Percentiles rank a stretch among this genome's conserved stretches.
Conservation (phyloP, 2,888 invertebrate species). For the Andrena bicolor region DNA sequence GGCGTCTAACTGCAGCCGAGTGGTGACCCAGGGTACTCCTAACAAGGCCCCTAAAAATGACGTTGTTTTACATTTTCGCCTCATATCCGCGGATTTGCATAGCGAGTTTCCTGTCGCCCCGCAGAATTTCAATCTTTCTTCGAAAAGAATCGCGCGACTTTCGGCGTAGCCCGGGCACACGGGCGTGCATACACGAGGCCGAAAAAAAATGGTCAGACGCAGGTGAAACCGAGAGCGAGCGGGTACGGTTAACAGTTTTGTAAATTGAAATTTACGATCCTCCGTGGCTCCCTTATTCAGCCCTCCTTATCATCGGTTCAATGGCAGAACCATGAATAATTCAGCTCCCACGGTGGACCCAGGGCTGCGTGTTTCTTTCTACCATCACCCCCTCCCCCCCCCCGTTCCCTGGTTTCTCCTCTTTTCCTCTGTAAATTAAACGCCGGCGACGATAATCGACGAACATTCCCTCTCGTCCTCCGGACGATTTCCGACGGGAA, state of each 20-base stretch:
- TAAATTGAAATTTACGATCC: slow-evolving; percentile 81
- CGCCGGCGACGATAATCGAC: slow-evolving; percentile 58
- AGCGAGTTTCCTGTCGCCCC: no score
- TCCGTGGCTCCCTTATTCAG: slow-evolving; percentile 47
- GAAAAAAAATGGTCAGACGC: slow-evolving; percentile 63
- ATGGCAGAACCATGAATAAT: slow-evolving; percentile 78
- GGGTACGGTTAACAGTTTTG: slow-evolving; percentile 79
- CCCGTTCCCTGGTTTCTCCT: slow-evolving; percentile 34
- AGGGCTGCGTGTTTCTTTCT: slow-evolving; percentile 55
- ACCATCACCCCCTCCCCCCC: neutral
- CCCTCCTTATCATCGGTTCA: slow-evolving; percentile 71
- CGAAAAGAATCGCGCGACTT: slow-evolving; percentile 5
- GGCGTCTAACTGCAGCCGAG: neutral
- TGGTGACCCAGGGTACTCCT: neutral
- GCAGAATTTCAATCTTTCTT: neutral
- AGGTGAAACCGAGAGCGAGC: slow-evolving; percentile 66
- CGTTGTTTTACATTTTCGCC: slow-evolving; percentile 10
- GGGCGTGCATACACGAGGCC: slow-evolving; percentile 26
- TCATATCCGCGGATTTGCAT: neutral
- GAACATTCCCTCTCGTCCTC: slow-evolving; percentile 25
- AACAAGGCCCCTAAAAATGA: slow-evolving; percentile 16
- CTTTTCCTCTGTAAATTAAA: slow-evolving; percentile 68
- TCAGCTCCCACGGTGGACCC: slow-evolving; percentile 72
- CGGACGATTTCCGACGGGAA: neutral
- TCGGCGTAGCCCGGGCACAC: neutral